Conservation (phyloP, 1,140 invertebrate genomes). For the Sitophilus oryzae region DNA sequence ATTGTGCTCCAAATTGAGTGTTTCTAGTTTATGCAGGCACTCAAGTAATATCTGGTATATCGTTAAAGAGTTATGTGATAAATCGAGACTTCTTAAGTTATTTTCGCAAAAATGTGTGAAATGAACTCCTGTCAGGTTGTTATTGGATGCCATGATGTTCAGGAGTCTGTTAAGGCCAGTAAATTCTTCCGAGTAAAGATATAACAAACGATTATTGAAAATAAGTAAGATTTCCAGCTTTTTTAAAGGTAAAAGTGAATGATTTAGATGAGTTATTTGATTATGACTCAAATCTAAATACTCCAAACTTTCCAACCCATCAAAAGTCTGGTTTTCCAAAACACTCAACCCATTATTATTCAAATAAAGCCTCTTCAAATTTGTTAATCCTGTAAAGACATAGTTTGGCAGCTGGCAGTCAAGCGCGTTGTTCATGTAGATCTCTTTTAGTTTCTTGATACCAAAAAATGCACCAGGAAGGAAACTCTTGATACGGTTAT, state of each 20-base stretch:
- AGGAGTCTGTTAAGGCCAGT: slow-evolving; percentile 48
- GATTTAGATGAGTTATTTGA: slow-evolving; percentile 50
- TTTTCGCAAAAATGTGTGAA: slow-evolving; percentile 22
- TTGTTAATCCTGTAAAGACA: slow-evolving; percentile 16
- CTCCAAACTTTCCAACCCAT: slow-evolving; percentile 41
- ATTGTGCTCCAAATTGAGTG: slow-evolving; percentile 30
- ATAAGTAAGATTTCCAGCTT: slow-evolving; percentile 49
- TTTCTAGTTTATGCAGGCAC: slow-evolving; percentile 30
- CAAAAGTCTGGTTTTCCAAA: slow-evolving; percentile 32
- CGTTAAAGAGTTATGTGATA: slow-evolving; percentile 39
- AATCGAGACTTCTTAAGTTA: slow-evolving; percentile 26
- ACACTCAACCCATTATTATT: slow-evolving; percentile 31
- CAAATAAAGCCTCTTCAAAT: slow-evolving; percentile 26
- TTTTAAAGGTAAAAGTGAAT: slow-evolving; percentile 50
- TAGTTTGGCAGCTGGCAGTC: not conserved
- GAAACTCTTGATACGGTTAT: slow-evolving; percentile 34
- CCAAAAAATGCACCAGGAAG: slow-evolving; percentile 33
- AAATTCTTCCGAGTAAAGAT: slow-evolving; percentile 54
- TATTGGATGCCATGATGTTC: slow-evolving; percentile 43
- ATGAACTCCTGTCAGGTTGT: slow-evolving; percentile 25
- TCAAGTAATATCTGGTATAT: slow-evolving; percentile 39
- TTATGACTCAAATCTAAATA: slow-evolving; percentile 57
- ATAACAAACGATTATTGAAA: slow-evolving; percentile 37
- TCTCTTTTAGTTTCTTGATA: slow-evolving; percentile 29
- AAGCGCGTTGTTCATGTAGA: slow-evolving; percentile 18